Conservation (phyloP, 35 echinoderm and acorn worm species). For the Ptychodera flava region DNA sequence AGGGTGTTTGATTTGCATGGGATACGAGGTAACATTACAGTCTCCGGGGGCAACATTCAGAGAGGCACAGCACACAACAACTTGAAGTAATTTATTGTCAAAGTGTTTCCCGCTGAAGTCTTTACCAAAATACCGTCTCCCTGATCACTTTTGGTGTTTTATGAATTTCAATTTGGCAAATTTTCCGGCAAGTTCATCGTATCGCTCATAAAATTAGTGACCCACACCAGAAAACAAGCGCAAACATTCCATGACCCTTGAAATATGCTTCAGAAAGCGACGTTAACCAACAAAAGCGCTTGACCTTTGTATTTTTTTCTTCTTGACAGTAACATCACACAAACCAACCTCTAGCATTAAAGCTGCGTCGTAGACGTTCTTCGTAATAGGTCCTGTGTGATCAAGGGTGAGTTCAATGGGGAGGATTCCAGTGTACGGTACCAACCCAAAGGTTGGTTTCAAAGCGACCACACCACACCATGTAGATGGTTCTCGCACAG, state of each 20-base stretch:
- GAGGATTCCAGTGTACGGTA: conserved; percentile 80
- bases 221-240: background rate
- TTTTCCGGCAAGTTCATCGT: no score
- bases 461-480: conserved; percentile 56
- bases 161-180: no score
- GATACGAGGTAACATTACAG: background rate
- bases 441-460: conserved; percentile 57
- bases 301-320: conserved; percentile 39
- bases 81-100: no score
- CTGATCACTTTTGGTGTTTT: no score
- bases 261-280: background rate
- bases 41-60: no score
- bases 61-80: no score
- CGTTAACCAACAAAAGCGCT: conserved; percentile 27
- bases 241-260: background rate
- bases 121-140: no score
- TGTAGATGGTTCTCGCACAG: conserved; percentile 35
- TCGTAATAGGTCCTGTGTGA: no score
- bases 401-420: no score
- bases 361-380: no score
- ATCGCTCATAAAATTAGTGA: no score
- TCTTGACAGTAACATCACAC: conserved; percentile 51
- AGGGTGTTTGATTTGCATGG: background rate
- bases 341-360: conserved; percentile 27
- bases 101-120: no score